Conservation (phyloP, 2,113 vertebrate genomes). For the Lathamus discolor region DNA sequence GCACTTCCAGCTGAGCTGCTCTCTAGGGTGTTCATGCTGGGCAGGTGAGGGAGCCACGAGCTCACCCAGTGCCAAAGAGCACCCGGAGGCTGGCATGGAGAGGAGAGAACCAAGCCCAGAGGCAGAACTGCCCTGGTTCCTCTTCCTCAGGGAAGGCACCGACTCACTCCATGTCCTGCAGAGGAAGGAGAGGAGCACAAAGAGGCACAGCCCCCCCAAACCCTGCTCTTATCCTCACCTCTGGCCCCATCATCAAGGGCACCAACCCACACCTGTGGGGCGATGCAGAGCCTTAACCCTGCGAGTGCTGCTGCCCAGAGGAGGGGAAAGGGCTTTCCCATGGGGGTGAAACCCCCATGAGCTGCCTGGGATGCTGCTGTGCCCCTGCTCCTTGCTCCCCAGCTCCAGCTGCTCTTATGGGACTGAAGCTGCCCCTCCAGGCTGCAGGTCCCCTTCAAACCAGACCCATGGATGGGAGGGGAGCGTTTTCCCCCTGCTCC, state of each 20-base stretch:
- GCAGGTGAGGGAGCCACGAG: background rate
- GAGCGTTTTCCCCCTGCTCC: rapidly evolving
- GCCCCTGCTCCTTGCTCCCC: background rate
- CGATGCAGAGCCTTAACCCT: background rate
- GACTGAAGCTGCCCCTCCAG: background rate
- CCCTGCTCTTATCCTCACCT: background rate
- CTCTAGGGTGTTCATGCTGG: background rate
- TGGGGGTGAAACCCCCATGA: background rate
- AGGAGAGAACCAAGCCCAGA: background rate
- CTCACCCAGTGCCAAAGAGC: background rate
- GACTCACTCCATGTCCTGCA: rapidly evolving
- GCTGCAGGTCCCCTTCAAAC: rapidly evolving
- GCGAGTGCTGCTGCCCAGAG: background rate
- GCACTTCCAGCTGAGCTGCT: background rate
- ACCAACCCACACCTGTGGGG: background rate
- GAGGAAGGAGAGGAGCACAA: background rate
- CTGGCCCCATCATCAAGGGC: background rate
- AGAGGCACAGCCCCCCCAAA: rapidly evolving
- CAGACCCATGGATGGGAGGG: rapidly evolving
- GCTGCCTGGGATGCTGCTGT: background rate
- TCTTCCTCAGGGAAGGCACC: background rate
- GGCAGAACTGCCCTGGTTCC: background rate
- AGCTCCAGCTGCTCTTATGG: background rate
- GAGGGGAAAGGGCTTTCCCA: background rate
- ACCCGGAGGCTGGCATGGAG: rapidly evolving